Base-by-base conservation (phyloP, 2,113 vertebrate species). In the Crotalus helleri region DNA sequence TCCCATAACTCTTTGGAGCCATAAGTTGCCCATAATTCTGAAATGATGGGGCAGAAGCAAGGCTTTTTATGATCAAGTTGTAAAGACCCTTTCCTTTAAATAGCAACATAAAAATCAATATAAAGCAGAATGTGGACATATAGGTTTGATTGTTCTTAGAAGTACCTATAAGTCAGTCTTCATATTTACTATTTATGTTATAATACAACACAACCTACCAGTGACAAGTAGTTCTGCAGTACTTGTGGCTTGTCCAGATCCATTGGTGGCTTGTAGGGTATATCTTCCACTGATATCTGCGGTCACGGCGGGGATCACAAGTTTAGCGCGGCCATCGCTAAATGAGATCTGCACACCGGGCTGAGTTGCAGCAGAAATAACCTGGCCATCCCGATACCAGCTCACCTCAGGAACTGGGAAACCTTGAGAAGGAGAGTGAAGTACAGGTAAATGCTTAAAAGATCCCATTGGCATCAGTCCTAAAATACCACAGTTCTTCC, bases 361-460 rank as follows among this genome's bases (percentile, higher is more conserved):
- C 96, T 99, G 97, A 96, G 98, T 97, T 94, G 98, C 98, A 97
- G 99, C 94, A 88, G 99, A 99, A 96, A 99, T 98, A 97, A 98
- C 99, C 99, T 99, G 99, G 98, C 99, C 99, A 99, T 99, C 99
- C 98, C 98, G 98, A 97, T 98, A 99, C 99, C 99, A 99, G 98
- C 98, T 99, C 98, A 99, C 99, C 98, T 99, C 99, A 97, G 99
- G 99, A 99, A 99, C 98, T 98, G 99, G 99, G 96, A 97, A 98
- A 98, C 99, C 99, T 99, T 91, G 5, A 92, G 90, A 1, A 39
- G 91, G 94, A 23, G 1, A 21, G 51, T 46, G 6, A 54, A 74
- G 44, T 85, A 49, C 8, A 88, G 93, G 94, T 12, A 15, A 23
- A 33, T 7, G 19, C 89, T 54, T 86, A 1, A 33, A 61, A 91